Base-by-base conservation (phyloP, 2,797 vertebrate genomes). In the Macroramphosus scolopax region DNA sequence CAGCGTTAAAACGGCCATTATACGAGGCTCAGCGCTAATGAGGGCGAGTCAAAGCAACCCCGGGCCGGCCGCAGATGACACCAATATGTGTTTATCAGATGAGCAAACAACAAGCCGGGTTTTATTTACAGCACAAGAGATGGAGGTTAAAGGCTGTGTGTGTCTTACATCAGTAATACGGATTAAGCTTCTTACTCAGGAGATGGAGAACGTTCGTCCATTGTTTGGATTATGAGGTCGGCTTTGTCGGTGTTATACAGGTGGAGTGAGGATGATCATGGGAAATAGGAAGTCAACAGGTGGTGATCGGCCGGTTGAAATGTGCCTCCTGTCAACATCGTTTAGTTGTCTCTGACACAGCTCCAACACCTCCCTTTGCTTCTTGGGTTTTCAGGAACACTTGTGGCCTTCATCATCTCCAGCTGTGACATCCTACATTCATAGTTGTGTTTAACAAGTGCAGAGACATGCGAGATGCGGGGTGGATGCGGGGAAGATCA, bases 361-460 rank as follows among this genome's bases (percentile, higher is more conserved):
- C n/a, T n/a, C n/a, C n/a, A n/a, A 34, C 63, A 39, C 15, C 34
- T 44, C 53, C 22, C 29, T 9, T 57, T 58, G 69, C 57, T 76
- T 75, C 59, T 83, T 74, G 44, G 73, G 77, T 62, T 63, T 51
- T 33, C 72, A 62, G 61, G 44, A 73, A 70, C 69, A 43, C 59
- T 61, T 52, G 8, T 28, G 12, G 55, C 42, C 62, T 80, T 78
- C 61, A 85, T 84, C 55, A 82, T 62, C 67, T 80, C 69, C 83
- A 86, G 82, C 80, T 87, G 82, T 78, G 65, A 80, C 78, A 79
- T 69, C 38, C 52, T 54, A 78, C 53, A 70, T 60, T 62, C 18
- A 2, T 47, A n/a, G n/a, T n/a, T n/a, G n/a, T n/a, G n/a, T n/a
- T n/a, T n/a, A n/a, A n/a, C n/a, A n/a, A 22, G 20, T 22, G 20